Percentiles rank a stretch among this genome's conserved stretches.
These are phyloP conservation scores for Trematocara caparti DNA, from an alignment of 2,797 vertebrate species.

Conservation along the genomic window DNA sequence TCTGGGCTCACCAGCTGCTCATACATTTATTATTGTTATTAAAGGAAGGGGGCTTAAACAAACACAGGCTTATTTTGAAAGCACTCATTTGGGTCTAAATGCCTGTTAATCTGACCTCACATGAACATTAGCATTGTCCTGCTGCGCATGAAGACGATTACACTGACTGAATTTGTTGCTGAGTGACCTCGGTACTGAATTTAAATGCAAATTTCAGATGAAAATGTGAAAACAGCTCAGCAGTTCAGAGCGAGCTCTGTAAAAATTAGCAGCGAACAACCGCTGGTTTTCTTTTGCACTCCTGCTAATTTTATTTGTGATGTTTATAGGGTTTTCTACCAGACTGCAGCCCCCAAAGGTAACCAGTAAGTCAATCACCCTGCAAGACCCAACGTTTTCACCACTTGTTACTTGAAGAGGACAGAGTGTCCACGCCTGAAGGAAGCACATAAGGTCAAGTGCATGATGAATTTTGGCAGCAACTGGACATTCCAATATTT, in stretches of 20 bases:
- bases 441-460: not conserved
- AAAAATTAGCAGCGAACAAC: not conserved
- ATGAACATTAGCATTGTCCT: conserved; percentile 47
- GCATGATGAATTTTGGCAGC: too few species aligned
- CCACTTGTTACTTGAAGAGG: not conserved
- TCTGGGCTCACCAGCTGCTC: conserved; percentile 47
- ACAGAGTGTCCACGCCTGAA: accelerated
- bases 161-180: not conserved
- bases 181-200: not conserved
- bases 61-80: conserved; percentile 29
- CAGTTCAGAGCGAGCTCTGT: not conserved
- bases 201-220: not conserved
- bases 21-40: conserved; percentile 50
- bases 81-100: conserved; percentile 47
- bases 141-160: conserved; percentile 25
- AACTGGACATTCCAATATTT: too few species aligned
- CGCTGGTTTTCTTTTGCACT: accelerated
- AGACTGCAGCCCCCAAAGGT: not conserved
- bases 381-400: not conserved
- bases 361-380: not conserved
- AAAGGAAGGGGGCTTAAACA: conserved; percentile 34
- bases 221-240: not conserved
- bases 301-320: not conserved
- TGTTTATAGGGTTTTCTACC: not conserved
- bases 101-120: conserved; percentile 40